Percentiles rank a stretch among this genome's conserved stretches.
Evolutionary conservation across 2,113 vertebrate genomes (phyloP).

Genomic region (Oophaga pumilio): DNA sequence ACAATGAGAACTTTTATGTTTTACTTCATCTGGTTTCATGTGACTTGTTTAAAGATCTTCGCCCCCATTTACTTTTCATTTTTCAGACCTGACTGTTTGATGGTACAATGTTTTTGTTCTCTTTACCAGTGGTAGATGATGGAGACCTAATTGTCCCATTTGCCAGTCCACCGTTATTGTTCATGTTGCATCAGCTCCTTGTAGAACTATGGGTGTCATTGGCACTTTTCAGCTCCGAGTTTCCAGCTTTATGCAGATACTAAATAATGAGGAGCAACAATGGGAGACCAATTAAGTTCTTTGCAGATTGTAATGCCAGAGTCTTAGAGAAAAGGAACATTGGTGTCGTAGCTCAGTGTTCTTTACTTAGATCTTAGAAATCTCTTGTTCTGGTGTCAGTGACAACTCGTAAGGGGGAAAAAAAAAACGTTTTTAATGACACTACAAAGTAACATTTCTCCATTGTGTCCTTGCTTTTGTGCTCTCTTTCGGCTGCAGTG

Average conservation of each 20-base stretch:
- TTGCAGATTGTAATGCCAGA: conserved; percentile 26
- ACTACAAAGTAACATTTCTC: conserved; percentile 22
- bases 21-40: neutral
- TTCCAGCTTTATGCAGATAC: neutral
- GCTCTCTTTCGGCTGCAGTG: conserved; percentile 12
- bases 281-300: conserved; percentile 50
- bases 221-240: neutral
- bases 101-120: neutral
- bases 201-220: conserved; percentile 26
- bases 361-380: conserved; percentile 26
- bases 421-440: neutral
- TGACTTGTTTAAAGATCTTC: too few species aligned
- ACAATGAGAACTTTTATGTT: neutral
- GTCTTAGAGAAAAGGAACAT: conserved; percentile 31
- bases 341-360: conserved; percentile 7
- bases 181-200: neutral
- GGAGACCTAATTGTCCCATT: neutral
- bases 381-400: conserved; percentile 46
- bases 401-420: neutral
- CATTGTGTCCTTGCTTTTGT: conserved; percentile 32
- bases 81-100: neutral
- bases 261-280: conserved; percentile 33
- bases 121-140: neutral
- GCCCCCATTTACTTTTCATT: neutral
- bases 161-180: neutral